Percentiles rank a stretch among this genome's conserved stretches.
Evolutionary conservation across 1,140 invertebrate species (phyloP).

Genomic region (Tetragonula clypearis): DNA sequence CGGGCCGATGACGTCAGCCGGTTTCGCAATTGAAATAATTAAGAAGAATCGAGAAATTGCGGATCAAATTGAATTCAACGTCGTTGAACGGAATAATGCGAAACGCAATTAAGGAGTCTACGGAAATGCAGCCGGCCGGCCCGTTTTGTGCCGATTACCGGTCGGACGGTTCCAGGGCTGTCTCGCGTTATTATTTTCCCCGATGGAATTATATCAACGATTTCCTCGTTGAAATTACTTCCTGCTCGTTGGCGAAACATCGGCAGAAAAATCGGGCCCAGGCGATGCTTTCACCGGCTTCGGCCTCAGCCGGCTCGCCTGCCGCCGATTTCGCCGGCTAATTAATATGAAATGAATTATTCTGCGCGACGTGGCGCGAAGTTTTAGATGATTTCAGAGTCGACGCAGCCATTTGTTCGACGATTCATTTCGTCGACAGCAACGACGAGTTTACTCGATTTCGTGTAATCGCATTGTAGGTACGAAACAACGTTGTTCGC

Average conservation of each 20-base stretch:
- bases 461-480: not conserved
- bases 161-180: conserved; percentile 22
- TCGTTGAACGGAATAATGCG: conserved; percentile 32
- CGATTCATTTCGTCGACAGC: not conserved
- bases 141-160: conserved; percentile 18
- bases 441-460: not conserved
- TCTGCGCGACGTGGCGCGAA: not conserved
- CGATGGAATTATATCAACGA: conserved; percentile 73
- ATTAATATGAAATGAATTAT: conserved; percentile 34
- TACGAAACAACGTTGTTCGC: not conserved
- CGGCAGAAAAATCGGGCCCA: conserved; percentile 39
- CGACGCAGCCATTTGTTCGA: not conserved
- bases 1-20: not conserved
- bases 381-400: no score
- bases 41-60: not conserved
- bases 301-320: not conserved
- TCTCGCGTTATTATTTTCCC: conserved; percentile 65
- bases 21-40: conserved; percentile 34
- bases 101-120: conserved; percentile 53
- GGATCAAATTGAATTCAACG: conserved; percentile 1
- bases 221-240: conserved; percentile 74
- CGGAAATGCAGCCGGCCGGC: conserved; percentile 27
- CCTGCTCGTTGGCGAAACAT: conserved; percentile 64
- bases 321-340: not conserved
- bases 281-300: conserved; percentile 15